phyloP scores from a whole-genome alignment of 2,888 invertebrate genomes.

The Parthenolecanium corni region DNA sequence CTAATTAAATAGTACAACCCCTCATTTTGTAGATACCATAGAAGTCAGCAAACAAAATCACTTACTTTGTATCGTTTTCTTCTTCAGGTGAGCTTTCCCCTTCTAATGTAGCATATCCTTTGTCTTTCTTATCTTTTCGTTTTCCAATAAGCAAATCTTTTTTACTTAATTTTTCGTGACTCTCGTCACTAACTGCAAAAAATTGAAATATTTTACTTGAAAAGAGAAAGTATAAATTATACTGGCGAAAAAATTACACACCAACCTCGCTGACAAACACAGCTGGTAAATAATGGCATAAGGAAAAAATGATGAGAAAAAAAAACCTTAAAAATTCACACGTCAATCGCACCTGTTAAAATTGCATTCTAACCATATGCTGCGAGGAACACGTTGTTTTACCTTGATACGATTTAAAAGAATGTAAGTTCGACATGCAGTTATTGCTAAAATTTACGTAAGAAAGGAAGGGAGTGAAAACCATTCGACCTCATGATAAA shows the following conservation, averaged over 20 bases:
- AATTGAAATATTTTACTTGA: background rate
- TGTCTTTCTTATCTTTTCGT: slow-evolving; percentile 73
- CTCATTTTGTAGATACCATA: too few species aligned
- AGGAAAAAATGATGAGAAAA: background rate
- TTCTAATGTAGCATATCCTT: slow-evolving; percentile 83
- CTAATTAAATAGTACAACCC: too few species aligned
- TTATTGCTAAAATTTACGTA: too few species aligned
- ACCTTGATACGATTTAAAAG: too few species aligned
- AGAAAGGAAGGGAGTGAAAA: too few species aligned
- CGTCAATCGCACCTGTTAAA: background rate
- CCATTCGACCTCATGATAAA: background rate
- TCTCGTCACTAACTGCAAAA: slow-evolving; percentile 63
- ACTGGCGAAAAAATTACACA: background rate
- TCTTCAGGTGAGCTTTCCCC: slow-evolving; percentile 89
- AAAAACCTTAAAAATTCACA: background rate
- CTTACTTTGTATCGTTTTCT: slow-evolving; percentile 66
- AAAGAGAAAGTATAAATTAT: background rate
- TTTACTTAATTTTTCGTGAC: slow-evolving; percentile 64
- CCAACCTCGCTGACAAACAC: background rate
- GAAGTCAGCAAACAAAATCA: too few species aligned
- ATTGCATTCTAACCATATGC: background rate
- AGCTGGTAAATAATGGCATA: background rate
- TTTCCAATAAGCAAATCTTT: slow-evolving; percentile 66
- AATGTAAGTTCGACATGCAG: too few species aligned
- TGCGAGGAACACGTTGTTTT: background rate